These are phyloP conservation scores for Chrysogorgia sp. DNA, from an alignment of 92 coral and sea anemone genomes.

Conservation along the genomic window DNA sequence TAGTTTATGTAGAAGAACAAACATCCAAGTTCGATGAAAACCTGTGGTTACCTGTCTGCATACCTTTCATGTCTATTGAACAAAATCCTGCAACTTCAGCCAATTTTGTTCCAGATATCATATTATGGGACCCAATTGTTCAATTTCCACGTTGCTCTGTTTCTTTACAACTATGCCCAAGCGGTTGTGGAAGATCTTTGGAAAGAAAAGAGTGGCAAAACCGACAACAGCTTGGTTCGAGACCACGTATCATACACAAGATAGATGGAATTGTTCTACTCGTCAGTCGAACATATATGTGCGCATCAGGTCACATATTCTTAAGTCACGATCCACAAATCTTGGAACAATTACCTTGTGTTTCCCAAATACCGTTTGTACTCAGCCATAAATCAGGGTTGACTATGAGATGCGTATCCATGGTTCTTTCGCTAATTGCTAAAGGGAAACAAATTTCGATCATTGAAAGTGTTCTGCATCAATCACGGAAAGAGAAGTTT, in stretches of 20 bases:
- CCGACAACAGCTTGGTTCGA: slow-evolving; percentile 10
- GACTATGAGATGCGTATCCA: slow-evolving; percentile 46
- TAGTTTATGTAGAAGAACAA: too few species aligned
- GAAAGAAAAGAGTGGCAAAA: slow-evolving; percentile 35
- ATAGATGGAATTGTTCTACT: slow-evolving; percentile 19
- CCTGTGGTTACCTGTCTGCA: too few species aligned
- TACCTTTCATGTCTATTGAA: too few species aligned
- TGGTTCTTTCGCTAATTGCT: slow-evolving; percentile 32
- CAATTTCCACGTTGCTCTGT: slow-evolving; percentile 6
- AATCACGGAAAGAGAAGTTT: slow-evolving; percentile 1
- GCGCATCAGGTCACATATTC: slow-evolving; percentile 47
- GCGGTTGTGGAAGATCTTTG: not conserved
- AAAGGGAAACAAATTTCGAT: slow-evolving; percentile 49
- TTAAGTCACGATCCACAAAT: slow-evolving; percentile 41
- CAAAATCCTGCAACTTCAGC: too few species aligned
- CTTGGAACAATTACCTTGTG: slow-evolving; percentile 2
- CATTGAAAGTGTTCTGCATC: not conserved
- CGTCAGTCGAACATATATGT: slow-evolving; percentile 43
- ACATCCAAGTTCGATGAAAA: too few species aligned
- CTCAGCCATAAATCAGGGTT: slow-evolving; percentile 53
- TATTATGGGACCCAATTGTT: slow-evolving; percentile 54
- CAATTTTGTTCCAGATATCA: slow-evolving; percentile 16
- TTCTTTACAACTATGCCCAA: too few species aligned
- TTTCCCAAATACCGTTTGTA: slow-evolving; percentile 39
- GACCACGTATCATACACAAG: slow-evolving; percentile 30